These are phyloP conservation scores for Microtus pennsylvanicus DNA, from an alignment of 2,113 vertebrate species.

Conservation along the genomic window DNA sequence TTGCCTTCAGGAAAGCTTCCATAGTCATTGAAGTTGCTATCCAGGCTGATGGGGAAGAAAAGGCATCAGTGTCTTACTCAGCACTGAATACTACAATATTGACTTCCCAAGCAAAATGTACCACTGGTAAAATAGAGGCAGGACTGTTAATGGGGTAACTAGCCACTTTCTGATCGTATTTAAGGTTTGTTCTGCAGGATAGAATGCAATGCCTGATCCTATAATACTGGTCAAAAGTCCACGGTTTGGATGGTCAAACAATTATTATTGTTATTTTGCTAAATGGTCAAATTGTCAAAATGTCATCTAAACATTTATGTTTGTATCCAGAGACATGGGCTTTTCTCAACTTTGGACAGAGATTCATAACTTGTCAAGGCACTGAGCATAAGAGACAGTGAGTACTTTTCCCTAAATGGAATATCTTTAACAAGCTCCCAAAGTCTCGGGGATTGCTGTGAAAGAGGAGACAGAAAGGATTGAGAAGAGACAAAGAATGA, in stretches of 20 bases:
- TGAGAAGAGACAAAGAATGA: not conserved
- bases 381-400: not conserved
- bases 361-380: not conserved
- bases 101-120: not conserved
- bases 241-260: not conserved
- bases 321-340: not conserved
- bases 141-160: not conserved
- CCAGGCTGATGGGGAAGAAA: not conserved
- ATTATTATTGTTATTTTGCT: not conserved
- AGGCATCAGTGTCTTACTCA: not conserved
- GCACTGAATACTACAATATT: not conserved
- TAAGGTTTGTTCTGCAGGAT: not conserved
- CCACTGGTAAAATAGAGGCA: not conserved
- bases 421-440: not conserved
- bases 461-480: not conserved
- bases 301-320: not conserved
- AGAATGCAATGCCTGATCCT: not conserved
- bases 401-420: not conserved
- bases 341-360: not conserved
- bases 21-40: not conserved
- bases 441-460: not conserved
- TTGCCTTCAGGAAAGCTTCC: not conserved
- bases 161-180: not conserved
- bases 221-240: not conserved
- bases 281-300: not conserved